Evolutionary conservation across 1,140 invertebrate species (phyloP), one percentile per base, ranked within the genome.

Genomic region (Apocrypta bakeri): DNA sequence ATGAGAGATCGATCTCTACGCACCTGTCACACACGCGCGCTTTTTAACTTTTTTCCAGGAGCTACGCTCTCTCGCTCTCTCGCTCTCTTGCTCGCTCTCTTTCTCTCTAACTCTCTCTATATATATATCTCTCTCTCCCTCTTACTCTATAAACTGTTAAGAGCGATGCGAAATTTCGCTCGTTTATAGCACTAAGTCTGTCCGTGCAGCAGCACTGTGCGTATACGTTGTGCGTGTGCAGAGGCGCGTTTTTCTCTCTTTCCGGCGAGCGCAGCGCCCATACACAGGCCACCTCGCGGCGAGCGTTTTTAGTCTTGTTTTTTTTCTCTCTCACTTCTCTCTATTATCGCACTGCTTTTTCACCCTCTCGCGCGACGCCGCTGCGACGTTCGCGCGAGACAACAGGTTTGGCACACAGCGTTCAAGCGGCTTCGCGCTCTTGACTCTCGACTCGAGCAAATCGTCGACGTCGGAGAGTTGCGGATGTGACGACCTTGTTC

Each of bases 181-280:
- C 48, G 48, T 6, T 17, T 21, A n/a, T n/a, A 17, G 21, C 48
- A 56, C 14, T 21, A 17, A 56, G 48, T 21, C 48, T 56, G n/a
- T 56, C 48, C 75, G 61, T 29, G 75, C 75, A 40, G 37, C 61
- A 77, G 42, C 77, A 69, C 40, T 48, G 27, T 71, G 66, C 69
- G 27, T 61, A 56, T 69, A 24, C 6, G 27, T 27, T 76, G 42
- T 29, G 40, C 25, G 40, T 25, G 68, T 21, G 66, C 56, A 56
- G n/a, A n/a, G 48, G 63, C 42, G 78, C 78, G 78, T 73, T 80
- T 80, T 72, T 80, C 78, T 72, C 78, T 80, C 78, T 80, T 80
- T 80, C 78, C 78, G 78, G 78, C 78, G 78, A 80, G 69, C 78
- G 78, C 78, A 80, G 78, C 78, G 78, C 78, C 48, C 78, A 71